These are phyloP conservation scores for Xestia c-nigrum DNA, from an alignment of 2,888 invertebrate species.

Conservation along the genomic window DNA sequence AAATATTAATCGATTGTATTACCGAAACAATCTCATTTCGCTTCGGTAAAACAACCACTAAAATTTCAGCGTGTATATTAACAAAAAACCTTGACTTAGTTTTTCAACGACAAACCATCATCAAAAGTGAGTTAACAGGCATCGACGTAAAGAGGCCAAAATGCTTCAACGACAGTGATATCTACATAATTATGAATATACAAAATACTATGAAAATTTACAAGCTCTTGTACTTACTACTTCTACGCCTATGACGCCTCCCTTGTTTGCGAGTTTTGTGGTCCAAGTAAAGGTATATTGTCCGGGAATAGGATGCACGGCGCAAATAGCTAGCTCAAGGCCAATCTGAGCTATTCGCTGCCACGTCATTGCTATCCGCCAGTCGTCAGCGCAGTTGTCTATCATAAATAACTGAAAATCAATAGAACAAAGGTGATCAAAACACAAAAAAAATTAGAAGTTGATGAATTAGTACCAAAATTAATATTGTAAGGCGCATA, in stretches of 20 bases:
- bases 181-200: conserved; percentile 6
- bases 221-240: conserved; percentile 82
- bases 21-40: too few relatives aligned
- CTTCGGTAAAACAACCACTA: too few relatives aligned
- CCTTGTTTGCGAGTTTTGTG: conserved; percentile 98
- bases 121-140: conserved; percentile 2
- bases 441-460: neutral
- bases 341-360: conserved; percentile 98
- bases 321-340: conserved; percentile 98
- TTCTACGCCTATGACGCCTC: conserved; percentile 92
- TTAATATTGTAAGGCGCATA: conserved; percentile 23
- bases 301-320: conserved; percentile 99
- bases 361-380: conserved; percentile 99
- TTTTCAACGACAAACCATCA: neutral
- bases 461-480: neutral
- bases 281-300: conserved; percentile 99
- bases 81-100: neutral
- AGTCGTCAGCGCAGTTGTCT: conserved; percentile 99
- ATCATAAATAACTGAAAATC: conserved; percentile 99
- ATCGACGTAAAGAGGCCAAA: conserved; percentile 34
- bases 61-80: neutral
- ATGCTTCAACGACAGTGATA: conserved; percentile 24
- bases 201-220: conserved; percentile 13
- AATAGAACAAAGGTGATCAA: conserved; percentile 30
- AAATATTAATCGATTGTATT: too few relatives aligned